A percentile compares a stretch with the other conserved stretches of the same genome.
These are phyloP conservation scores for Dicerorhinus sumatrensis DNA, from an alignment of 2,113 vertebrate species.

Conservation along the genomic window DNA sequence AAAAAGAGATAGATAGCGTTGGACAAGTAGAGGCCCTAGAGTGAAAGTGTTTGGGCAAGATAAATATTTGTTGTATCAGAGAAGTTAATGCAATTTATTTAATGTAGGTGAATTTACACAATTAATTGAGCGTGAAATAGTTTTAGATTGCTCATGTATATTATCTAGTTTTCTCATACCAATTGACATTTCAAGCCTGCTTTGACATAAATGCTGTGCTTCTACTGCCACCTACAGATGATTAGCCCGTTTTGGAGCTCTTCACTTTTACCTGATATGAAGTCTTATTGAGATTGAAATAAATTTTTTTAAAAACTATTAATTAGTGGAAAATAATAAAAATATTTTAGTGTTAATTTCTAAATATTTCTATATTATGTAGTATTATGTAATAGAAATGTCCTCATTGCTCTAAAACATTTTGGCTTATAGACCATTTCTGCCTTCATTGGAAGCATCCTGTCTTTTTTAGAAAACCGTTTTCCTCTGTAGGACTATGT, in stretches of 20 bases:
- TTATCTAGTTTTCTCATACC: background rate
- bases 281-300: constrained; percentile 39
- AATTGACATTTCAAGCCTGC: no score
- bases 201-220: background rate
- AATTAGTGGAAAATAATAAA: background rate
- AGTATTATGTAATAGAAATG: background rate
- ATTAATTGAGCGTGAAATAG: background rate
- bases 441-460: background rate
- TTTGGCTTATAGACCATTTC: background rate
- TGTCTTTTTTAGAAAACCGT: background rate
- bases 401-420: background rate
- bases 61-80: background rate
- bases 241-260: background rate
- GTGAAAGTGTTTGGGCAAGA: background rate
- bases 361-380: background rate
- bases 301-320: background rate
- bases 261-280: background rate
- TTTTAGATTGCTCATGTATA: background rate
- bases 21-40: background rate
- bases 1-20: background rate
- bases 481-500: background rate
- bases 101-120: background rate
- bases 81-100: background rate
- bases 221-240: constrained; percentile 56
- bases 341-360: background rate